These are phyloP conservation scores for Trisateles emortualis DNA, from an alignment of 2,888 invertebrate genomes.

Conservation along the genomic window DNA sequence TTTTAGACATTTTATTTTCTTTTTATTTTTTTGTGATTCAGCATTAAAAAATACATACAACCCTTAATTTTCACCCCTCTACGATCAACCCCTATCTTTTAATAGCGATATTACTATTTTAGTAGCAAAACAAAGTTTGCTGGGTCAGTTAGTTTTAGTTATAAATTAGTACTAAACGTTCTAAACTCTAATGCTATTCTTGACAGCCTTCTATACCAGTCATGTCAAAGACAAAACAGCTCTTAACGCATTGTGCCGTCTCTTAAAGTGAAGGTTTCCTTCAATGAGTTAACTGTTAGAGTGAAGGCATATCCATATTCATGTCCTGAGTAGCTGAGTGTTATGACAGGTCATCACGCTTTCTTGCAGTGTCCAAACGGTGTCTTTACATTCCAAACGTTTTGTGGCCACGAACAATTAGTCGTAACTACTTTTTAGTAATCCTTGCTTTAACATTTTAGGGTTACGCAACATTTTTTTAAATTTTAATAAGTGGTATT, in stretches of 20 bases:
- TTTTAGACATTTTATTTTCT: too few species aligned
- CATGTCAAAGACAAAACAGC: background rate
- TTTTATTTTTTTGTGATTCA: too few species aligned
- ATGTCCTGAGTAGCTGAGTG: slow-evolving; percentile 17
- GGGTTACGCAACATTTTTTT: slow-evolving; percentile 2
- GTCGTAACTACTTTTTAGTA: slow-evolving; percentile 7
- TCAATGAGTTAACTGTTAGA: background rate
- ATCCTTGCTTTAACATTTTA: slow-evolving; percentile 1
- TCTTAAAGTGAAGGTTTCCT: background rate
- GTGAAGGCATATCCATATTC: slow-evolving; percentile 32
- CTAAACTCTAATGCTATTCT: background rate
- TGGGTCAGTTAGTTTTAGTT: too few species aligned
- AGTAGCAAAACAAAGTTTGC: too few species aligned
- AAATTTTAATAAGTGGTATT: too few species aligned
- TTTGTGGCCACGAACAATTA: slow-evolving; percentile 22
- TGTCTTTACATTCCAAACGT: slow-evolving; percentile 20
- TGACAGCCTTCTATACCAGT: background rate
- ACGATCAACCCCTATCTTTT: too few species aligned
- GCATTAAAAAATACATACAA: too few species aligned
- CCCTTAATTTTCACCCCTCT: too few species aligned
- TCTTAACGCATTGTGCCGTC: background rate
- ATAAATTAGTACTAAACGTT: too few species aligned
- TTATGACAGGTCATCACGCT: slow-evolving; percentile 27
- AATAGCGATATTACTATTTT: too few species aligned
- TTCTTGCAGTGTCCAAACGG: slow-evolving; percentile 19